phyloP scores from a whole-genome alignment of 2,113 vertebrate species.

The Bujurquina vittata region DNA sequence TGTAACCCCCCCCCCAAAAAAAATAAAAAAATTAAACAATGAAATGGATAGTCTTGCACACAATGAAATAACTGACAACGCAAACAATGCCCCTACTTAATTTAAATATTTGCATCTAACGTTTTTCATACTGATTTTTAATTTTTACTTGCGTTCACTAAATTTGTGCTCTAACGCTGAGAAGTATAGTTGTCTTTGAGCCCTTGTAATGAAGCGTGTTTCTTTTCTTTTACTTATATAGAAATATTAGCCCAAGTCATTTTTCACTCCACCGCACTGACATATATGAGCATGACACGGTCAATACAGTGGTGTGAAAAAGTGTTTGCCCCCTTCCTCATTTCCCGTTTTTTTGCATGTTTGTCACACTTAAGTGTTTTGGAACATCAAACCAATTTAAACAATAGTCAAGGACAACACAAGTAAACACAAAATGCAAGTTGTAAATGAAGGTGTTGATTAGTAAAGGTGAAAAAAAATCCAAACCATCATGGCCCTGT shows the following conservation, averaged over 20 bases:
- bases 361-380: too few species aligned
- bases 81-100: background rate
- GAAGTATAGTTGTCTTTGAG: background rate
- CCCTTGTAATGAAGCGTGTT: background rate
- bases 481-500: too few species aligned
- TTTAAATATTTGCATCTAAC: background rate
- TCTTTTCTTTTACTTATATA: background rate
- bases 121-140: background rate
- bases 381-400: too few species aligned
- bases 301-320: too few species aligned
- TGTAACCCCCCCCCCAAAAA: too few species aligned
- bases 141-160: background rate
- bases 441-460: too few species aligned
- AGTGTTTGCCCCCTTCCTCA: too few species aligned
- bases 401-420: too few species aligned
- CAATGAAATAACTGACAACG: background rate
- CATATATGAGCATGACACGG: background rate
- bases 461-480: too few species aligned
- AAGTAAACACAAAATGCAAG: too few species aligned
- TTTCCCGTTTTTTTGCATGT: too few species aligned
- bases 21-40: too few species aligned
- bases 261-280: background rate
- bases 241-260: background rate
- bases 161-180: background rate
- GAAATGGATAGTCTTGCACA: fast-evolving